Conservation (phyloP, 2,113 vertebrate species). For the Aramus guarauna region DNA sequence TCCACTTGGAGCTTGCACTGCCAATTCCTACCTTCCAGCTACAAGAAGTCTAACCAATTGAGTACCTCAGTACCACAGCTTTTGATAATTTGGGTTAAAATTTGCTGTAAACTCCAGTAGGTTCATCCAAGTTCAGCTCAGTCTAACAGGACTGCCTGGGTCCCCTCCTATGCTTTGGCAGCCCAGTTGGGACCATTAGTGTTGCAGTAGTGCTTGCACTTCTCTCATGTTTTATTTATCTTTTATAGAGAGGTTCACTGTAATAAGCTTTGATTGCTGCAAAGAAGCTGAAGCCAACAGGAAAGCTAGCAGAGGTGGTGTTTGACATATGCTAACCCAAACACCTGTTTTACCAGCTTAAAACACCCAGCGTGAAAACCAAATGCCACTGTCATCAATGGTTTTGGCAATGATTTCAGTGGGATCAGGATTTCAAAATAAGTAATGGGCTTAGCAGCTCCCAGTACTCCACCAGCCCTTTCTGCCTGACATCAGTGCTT, state of each 20-base stretch:
- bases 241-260: background rate
- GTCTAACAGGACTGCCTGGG: background rate
- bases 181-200: background rate
- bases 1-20: background rate
- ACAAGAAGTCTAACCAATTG: background rate
- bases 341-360: background rate
- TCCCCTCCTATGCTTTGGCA: background rate
- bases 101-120: background rate
- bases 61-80: background rate
- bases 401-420: background rate
- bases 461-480: background rate
- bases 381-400: background rate
- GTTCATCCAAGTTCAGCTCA: background rate
- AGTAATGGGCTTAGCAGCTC: background rate
- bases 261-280: background rate
- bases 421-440: background rate
- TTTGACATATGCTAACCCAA: background rate
- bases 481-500: background rate
- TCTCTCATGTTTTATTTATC: background rate
- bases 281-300: constrained; percentile 27
- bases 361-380: background rate
- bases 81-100: background rate
- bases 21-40: background rate
- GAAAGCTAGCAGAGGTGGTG: background rate
- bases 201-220: background rate